phyloP scores from a whole-genome alignment of 2,797 vertebrate genomes.

The Mus spretus region DNA sequence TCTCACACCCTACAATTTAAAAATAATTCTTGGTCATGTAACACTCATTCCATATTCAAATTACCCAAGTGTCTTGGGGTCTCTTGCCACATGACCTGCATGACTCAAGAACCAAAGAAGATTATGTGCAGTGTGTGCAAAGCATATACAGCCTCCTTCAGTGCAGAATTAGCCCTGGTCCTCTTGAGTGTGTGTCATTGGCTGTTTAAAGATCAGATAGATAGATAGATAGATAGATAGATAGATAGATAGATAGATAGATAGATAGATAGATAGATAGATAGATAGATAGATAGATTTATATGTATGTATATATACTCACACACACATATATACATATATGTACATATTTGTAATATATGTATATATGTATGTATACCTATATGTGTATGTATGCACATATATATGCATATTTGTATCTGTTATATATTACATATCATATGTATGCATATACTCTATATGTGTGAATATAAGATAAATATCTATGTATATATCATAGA shows the following conservation, averaged over 20 bases:
- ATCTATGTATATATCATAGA: background rate
- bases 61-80: background rate
- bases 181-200: background rate
- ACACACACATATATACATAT: background rate
- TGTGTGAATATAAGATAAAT: background rate
- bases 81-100: background rate
- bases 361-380: too few relatives aligned
- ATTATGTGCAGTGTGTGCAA: background rate
- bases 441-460: background rate
- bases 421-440: background rate
- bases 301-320: background rate
- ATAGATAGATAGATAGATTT: background rate
- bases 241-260: background rate
- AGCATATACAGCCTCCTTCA: background rate
- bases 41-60: background rate
- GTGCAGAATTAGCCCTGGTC: too few relatives aligned
- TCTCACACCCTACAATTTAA: constrained; percentile 9
- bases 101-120: background rate
- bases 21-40: constrained; percentile 3
- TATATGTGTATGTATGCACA: too few relatives aligned
- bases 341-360: background rate
- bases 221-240: background rate
- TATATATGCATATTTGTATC: background rate
- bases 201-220: background rate
- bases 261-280: background rate